Conservation (phyloP, 2,888 invertebrate species). For the Apoda limacodes region DNA sequence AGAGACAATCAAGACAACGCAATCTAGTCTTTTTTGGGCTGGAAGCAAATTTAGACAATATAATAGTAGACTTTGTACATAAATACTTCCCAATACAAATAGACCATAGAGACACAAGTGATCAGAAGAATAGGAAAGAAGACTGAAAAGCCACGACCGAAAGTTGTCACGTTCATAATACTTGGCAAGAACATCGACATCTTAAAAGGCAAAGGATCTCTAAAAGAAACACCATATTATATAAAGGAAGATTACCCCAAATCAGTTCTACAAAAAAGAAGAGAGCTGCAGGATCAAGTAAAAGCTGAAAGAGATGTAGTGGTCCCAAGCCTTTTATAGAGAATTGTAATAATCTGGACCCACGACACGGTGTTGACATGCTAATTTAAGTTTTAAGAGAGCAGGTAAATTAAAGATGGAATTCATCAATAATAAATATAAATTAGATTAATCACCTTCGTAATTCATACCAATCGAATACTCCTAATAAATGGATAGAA, state of each 20-base stretch:
- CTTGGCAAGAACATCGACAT: slow-evolving; percentile 14
- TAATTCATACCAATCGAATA: too few species aligned
- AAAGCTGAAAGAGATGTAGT: too few species aligned
- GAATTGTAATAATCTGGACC: too few species aligned
- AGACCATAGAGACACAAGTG: slow-evolving; percentile 12
- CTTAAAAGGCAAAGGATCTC: slow-evolving; percentile 10
- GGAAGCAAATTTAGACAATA: slow-evolving; percentile 8
- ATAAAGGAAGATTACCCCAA: slow-evolving; percentile 16
- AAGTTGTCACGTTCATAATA: slow-evolving; percentile 13
- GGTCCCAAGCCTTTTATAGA: too few species aligned
- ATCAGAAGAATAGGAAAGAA: slow-evolving; percentile 15
- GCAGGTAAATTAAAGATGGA: too few species aligned
- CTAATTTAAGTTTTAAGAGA: too few species aligned
- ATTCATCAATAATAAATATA: too few species aligned
- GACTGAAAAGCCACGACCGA: slow-evolving; percentile 12
- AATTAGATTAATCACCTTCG: too few species aligned
- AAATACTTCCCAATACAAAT: slow-evolving; percentile 11
- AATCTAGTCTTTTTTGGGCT: slow-evolving; percentile 17
- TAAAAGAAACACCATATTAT: slow-evolving; percentile 13
- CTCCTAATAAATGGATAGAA: too few species aligned
- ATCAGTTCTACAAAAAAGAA: slow-evolving; percentile 13
- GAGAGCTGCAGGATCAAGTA: slow-evolving; percentile 14
- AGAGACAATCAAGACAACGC: slow-evolving; percentile 16
- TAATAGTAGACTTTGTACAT: too few species aligned
- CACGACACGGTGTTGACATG: too few species aligned